Conservation (phyloP, 2,797 vertebrate genomes). For the Lutjanus campechanus region DNA sequence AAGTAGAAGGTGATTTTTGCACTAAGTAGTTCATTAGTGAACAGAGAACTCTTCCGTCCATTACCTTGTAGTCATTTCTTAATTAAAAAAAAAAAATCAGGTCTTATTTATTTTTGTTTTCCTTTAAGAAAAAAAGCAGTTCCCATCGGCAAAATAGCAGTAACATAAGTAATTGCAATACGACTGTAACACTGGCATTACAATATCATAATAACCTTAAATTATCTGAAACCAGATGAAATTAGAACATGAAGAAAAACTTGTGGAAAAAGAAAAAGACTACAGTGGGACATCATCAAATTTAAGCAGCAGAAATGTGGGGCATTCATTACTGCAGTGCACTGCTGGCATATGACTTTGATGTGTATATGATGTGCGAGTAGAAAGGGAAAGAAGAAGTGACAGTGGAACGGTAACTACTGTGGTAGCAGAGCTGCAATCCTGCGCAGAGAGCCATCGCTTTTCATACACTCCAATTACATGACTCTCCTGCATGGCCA, state of each 20-base stretch:
- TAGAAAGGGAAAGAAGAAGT: slow-evolving; percentile 77
- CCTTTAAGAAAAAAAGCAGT: neutral
- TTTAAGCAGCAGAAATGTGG: slow-evolving; percentile 76
- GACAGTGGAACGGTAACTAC: slow-evolving; percentile 72
- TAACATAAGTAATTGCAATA: slow-evolving; percentile 23
- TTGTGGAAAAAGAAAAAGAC: slow-evolving; percentile 35
- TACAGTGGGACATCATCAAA: slow-evolving; percentile 70
- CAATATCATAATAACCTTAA: slow-evolving; percentile 29
- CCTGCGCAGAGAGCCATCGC: slow-evolving; percentile 68
- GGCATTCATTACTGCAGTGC: slow-evolving; percentile 79
- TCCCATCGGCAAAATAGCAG: slow-evolving; percentile 4
- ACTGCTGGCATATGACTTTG: slow-evolving; percentile 77
- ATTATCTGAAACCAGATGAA: slow-evolving; percentile 47
- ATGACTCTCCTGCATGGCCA: slow-evolving; percentile 74
- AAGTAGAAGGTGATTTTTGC: neutral
- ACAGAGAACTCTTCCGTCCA: neutral
- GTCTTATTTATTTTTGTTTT: neutral
- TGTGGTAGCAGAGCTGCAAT: slow-evolving; percentile 73
- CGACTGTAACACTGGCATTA: neutral
- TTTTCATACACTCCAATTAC: slow-evolving; percentile 84
- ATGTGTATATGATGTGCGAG: slow-evolving; percentile 80
- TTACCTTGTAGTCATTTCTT: neutral
- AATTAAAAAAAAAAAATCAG: slow-evolving; percentile 3
- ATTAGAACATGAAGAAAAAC: slow-evolving; percentile 52
- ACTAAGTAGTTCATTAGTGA: neutral